These are phyloP conservation scores for Ceratosolen solmsi DNA, from an alignment of 1,140 invertebrate species.

Conservation along the genomic window DNA sequence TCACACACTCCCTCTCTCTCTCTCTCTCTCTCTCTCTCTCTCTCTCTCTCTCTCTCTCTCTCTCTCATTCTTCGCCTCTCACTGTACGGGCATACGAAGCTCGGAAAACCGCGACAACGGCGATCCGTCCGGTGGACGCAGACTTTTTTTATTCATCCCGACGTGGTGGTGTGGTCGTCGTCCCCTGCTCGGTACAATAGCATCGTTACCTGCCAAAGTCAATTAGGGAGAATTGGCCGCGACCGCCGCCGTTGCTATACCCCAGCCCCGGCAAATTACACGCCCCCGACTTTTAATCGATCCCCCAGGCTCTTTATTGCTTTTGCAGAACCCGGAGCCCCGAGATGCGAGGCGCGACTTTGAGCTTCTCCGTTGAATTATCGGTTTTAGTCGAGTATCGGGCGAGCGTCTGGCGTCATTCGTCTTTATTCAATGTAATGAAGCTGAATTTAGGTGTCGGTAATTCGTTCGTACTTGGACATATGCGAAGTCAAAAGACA, in stretches of 20 bases:
- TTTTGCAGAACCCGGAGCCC: neutral
- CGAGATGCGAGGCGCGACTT: neutral
- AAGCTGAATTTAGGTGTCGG: neutral
- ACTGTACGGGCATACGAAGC: conserved; percentile 53
- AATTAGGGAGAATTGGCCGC: conserved; percentile 34
- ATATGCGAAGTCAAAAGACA: too few relatives aligned
- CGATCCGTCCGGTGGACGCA: conserved; percentile 6
- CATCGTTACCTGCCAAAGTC: conserved; percentile 61
- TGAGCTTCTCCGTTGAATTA: neutral
- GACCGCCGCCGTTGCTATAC: conserved; percentile 11
- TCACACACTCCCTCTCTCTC: too few relatives aligned
- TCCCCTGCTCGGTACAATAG: conserved; percentile 58
- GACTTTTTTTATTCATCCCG: conserved; percentile 12
- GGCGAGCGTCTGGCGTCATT: neutral
- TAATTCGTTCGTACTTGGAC: neutral
- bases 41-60: neutral
- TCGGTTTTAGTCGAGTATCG: neutral
- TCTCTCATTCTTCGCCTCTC: neutral
- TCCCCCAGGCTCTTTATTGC: neutral
- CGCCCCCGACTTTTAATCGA: conserved; percentile 36
- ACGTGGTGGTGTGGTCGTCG: too few relatives aligned
- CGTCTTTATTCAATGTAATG: neutral
- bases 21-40: too few relatives aligned
- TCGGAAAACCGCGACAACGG: conserved; percentile 55
- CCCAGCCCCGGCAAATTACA: conserved; percentile 7